Conservation (phyloP, 2,113 vertebrate species). For the Brachionichthys hirsutus region DNA sequence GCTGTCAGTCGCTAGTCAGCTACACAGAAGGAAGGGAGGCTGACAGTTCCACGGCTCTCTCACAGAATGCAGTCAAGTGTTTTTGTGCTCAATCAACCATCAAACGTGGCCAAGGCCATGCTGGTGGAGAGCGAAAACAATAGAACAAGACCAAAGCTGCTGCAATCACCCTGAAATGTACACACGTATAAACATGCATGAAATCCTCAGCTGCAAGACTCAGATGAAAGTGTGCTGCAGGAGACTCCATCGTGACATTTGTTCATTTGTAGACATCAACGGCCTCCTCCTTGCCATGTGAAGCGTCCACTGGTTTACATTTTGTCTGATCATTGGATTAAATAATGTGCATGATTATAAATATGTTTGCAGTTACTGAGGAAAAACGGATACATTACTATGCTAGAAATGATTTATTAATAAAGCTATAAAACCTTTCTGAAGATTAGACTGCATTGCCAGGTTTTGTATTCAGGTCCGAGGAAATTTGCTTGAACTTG, state of each 20-base stretch:
- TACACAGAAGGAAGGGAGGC: conserved; percentile 33
- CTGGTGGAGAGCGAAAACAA: conserved; percentile 66
- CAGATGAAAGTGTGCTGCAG: conserved; percentile 22
- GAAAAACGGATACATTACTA: no score
- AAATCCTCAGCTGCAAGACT: conserved; percentile 22
- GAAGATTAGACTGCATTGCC: no score
- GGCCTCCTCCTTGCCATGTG: conserved; percentile 17
- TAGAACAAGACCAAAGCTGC: conserved; percentile 51
- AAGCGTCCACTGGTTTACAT: not conserved
- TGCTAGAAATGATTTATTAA: no score
- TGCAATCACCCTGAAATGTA: conserved; percentile 44
- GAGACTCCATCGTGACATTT: conserved; percentile 13
- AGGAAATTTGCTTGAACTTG: no score
- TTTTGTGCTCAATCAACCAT: conserved; percentile 79
- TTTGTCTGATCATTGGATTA: conserved; percentile 4
- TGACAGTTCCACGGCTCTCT: conserved; percentile 67
- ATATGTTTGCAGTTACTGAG: no score
- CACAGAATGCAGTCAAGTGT: conserved; percentile 65
- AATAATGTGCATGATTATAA: conserved; percentile 4
- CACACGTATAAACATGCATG: conserved; percentile 31
- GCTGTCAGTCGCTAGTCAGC: conserved; percentile 19
- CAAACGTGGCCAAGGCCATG: conserved; percentile 65
- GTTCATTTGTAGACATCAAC: conserved; percentile 38
- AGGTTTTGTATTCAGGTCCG: no score
- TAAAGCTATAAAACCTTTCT: no score